phyloP scores from a whole-genome alignment of 2,888 invertebrate genomes.

The Drosophila sordidapex region DNA sequence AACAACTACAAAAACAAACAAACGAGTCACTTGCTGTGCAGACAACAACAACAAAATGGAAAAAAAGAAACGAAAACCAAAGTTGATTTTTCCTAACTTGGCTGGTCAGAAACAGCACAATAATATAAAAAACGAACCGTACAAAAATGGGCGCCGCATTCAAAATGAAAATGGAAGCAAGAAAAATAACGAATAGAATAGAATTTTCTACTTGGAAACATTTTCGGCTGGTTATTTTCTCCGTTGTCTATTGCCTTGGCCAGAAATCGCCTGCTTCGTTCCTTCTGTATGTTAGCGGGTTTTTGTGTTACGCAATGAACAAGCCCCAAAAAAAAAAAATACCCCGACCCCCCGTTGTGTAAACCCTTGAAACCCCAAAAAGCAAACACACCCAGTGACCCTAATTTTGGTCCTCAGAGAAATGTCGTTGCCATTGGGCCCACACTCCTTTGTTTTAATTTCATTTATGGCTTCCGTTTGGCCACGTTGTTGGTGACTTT shows the following conservation, averaged over 20 bases:
- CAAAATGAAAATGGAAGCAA: slow-evolving; percentile 60
- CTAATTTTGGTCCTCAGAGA: slow-evolving; percentile 82
- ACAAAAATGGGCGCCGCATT: slow-evolving; percentile 73
- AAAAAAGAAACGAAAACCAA: slow-evolving; percentile 41
- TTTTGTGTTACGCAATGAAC: slow-evolving; percentile 71
- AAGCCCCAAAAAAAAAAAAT: slow-evolving; percentile 1
- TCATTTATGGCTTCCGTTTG: slow-evolving; percentile 80
- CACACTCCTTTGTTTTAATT: slow-evolving; percentile 70
- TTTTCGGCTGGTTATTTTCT: slow-evolving; percentile 49
- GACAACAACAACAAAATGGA: slow-evolving; percentile 34
- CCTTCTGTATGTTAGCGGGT: slow-evolving; percentile 58
- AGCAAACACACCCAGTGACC: slow-evolving; percentile 83
- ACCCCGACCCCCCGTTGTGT: neutral
- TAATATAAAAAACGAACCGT: slow-evolving; percentile 17
- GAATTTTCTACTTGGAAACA: slow-evolving; percentile 69
- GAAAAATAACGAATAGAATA: slow-evolving; percentile 27
- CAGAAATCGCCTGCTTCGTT: slow-evolving; percentile 29
- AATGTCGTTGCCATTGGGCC: slow-evolving; percentile 61
- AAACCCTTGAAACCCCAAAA: slow-evolving; percentile 42
- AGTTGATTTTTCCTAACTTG: slow-evolving; percentile 68
- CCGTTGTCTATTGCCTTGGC: slow-evolving; percentile 44
- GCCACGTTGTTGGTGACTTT: slow-evolving; percentile 64
- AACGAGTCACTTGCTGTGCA: slow-evolving; percentile 52
- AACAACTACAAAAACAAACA: slow-evolving; percentile 57
- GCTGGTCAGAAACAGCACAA: slow-evolving; percentile 37